phyloP scores from a whole-genome alignment of 2,113 vertebrate genomes.

The Colaptes auratus region DNA sequence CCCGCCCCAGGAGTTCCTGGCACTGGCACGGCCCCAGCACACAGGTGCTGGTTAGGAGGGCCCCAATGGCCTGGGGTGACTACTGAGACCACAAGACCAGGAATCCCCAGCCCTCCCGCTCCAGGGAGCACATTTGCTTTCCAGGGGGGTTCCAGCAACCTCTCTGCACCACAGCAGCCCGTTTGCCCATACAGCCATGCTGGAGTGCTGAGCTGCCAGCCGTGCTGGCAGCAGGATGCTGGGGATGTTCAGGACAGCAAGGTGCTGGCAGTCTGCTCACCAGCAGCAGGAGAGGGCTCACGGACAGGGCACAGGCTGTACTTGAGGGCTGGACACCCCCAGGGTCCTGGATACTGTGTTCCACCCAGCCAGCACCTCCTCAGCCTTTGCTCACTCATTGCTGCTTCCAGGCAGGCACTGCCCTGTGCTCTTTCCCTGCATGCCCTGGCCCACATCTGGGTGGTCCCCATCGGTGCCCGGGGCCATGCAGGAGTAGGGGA shows the following conservation, averaged over 20 bases:
- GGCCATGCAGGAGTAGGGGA: not conserved
- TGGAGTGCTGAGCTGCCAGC: not conserved
- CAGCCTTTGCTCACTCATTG: not conserved
- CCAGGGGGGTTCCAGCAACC: accelerated
- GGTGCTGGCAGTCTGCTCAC: accelerated
- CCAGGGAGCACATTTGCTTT: accelerated
- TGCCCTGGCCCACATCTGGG: accelerated
- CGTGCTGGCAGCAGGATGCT: not conserved
- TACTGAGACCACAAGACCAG: accelerated
- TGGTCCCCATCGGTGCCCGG: accelerated
- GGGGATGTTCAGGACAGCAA: not conserved
- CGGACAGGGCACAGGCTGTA: accelerated
- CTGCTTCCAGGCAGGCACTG: not conserved
- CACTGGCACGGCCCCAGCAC: accelerated
- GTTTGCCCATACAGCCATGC: accelerated
- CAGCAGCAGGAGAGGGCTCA: accelerated
- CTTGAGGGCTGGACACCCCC: accelerated
- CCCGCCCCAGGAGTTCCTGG: not conserved
- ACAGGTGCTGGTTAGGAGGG: not conserved
- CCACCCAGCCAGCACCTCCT: not conserved
- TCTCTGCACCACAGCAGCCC: not conserved
- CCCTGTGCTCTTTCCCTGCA: not conserved
- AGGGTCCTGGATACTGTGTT: accelerated
- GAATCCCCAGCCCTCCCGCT: not conserved
- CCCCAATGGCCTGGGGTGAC: accelerated